phyloP scores from a whole-genome alignment of 1,140 invertebrate species.

The Bombus pascuorum region DNA sequence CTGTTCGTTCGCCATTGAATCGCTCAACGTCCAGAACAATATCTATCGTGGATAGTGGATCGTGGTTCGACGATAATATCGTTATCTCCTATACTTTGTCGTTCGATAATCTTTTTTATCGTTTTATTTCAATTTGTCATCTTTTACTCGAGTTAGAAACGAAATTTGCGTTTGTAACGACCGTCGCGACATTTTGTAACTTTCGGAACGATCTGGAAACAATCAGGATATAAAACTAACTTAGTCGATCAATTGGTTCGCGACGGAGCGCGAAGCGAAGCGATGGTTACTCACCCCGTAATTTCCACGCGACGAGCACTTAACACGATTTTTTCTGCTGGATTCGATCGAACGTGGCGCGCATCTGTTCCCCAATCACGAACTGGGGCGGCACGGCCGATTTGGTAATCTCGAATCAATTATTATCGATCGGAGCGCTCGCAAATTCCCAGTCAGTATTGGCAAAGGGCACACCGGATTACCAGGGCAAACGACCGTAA shows the following conservation, averaged over 20 bases:
- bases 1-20: background rate
- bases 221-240: background rate
- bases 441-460: conserved; percentile 34
- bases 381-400: background rate
- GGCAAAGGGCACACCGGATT: conserved; percentile 38
- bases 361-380: conserved; percentile 41
- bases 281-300: background rate
- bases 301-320: conserved; percentile 13
- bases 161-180: no score
- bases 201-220: background rate
- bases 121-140: background rate
- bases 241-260: background rate
- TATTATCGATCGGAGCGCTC: conserved; percentile 41
- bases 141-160: background rate
- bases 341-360: background rate
- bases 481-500: conserved; percentile 45
- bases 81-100: background rate
- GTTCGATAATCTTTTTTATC: background rate
- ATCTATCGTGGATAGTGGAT: background rate
- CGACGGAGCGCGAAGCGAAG: background rate
- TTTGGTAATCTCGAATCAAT: conserved; percentile 51
- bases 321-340: background rate
- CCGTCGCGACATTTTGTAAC: background rate
- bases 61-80: no score
- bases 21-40: background rate